Evolutionary conservation across 1,140 invertebrate genomes (phyloP).

Genomic region (Penaeus chinensis): DNA sequence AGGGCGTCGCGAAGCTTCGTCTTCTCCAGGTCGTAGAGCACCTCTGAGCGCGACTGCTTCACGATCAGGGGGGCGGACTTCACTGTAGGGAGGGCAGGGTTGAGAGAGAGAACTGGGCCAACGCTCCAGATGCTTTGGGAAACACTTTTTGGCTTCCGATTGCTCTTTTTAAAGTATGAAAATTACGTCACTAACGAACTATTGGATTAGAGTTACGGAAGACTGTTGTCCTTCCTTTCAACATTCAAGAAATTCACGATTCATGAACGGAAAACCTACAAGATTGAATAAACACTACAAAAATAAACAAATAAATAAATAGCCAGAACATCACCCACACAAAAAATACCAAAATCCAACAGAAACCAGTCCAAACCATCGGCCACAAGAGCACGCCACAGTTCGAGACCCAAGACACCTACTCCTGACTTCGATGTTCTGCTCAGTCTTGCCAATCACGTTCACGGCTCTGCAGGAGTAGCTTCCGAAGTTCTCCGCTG

Average conservation of each 20-base stretch:
- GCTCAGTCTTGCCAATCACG: conserved; percentile 30
- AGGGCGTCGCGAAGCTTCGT: conserved; percentile 40
- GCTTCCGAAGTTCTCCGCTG: conserved; percentile 41
- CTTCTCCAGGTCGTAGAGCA: conserved; percentile 49
- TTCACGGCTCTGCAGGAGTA: conserved; percentile 54
- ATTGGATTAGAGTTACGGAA: too few species aligned
- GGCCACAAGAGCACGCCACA: not conserved
- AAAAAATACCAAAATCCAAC: too few species aligned
- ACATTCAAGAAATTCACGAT: too few species aligned
- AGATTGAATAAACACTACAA: too few species aligned
- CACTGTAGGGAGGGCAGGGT: conserved; percentile 17
- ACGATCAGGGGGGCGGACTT: conserved; percentile 57
- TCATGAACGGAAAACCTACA: too few species aligned
- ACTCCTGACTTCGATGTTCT: conserved; percentile 31
- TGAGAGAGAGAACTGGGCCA: not conserved
- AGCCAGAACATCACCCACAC: too few species aligned
- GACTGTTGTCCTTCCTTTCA: too few species aligned
- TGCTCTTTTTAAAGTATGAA: not conserved
- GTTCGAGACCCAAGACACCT: not conserved
- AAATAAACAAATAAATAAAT: too few species aligned
- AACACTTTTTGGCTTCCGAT: not conserved
- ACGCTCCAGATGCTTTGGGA: too few species aligned
- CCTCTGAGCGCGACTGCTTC: conserved; percentile 38
- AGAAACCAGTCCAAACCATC: not conserved
- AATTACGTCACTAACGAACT: too few species aligned